A percentile compares a stretch with the other conserved stretches of the same genome.
Conservation (phyloP, 1,140 invertebrate species). For the Rhagoletis pomonella region DNA sequence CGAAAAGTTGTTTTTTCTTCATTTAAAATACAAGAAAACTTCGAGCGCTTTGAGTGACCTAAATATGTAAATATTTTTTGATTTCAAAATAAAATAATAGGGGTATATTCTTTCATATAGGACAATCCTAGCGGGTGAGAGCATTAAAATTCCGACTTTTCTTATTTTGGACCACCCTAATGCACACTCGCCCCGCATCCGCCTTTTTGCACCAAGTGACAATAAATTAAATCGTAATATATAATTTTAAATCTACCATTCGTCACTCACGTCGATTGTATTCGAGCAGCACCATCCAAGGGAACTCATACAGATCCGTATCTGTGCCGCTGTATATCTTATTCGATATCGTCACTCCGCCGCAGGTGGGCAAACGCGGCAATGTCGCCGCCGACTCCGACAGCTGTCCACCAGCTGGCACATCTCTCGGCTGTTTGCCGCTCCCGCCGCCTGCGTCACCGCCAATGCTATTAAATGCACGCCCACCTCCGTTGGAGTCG, state of each 20-base stretch:
- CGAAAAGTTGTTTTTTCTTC: too few species aligned
- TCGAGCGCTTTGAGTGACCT: too few species aligned
- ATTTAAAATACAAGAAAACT: too few species aligned
- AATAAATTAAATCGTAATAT: not conserved
- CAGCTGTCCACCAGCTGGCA: not conserved
- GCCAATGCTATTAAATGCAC: not conserved
- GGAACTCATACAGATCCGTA: slow-evolving; percentile 76
- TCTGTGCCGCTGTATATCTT: slow-evolving; percentile 71
- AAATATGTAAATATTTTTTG: too few species aligned
- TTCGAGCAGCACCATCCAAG: slow-evolving; percentile 80
- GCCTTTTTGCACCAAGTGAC: not conserved
- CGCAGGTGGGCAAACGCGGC: slow-evolving; percentile 66
- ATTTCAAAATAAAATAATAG: too few species aligned
- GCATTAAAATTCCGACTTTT: not conserved
- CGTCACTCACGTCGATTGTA: slow-evolving; percentile 72
- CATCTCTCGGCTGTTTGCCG: not conserved
- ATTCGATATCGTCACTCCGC: slow-evolving; percentile 67
- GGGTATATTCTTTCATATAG: too few species aligned
- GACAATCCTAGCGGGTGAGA: too few species aligned
- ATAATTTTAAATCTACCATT: not conserved
- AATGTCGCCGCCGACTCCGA: slow-evolving; percentile 48
- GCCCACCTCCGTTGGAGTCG: not conserved
- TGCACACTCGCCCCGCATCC: too few species aligned
- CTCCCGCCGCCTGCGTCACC: not conserved
- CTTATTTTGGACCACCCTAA: not conserved